phyloP scores from a whole-genome alignment of 2,888 invertebrate genomes.

The Campoplex nolae region DNA sequence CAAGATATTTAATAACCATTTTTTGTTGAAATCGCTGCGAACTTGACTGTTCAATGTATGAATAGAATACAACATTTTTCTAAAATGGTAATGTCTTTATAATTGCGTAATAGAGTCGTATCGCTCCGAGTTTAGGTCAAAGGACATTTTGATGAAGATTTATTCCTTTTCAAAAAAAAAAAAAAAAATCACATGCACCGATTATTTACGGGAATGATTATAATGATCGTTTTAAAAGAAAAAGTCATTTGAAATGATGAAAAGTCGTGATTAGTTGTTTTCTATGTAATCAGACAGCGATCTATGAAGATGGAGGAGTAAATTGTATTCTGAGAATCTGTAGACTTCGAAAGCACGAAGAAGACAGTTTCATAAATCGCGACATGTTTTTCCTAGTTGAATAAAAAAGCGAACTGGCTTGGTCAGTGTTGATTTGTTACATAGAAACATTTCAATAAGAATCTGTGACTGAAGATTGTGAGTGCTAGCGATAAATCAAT shows the following conservation, averaged over 20 bases:
- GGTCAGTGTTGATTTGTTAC: constrained; percentile 19
- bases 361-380: constrained; percentile 41
- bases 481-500: constrained; percentile 37
- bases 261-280: not conserved
- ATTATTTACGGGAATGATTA: not conserved
- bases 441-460: constrained; percentile 32
- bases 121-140: not conserved
- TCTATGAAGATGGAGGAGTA: constrained; percentile 16
- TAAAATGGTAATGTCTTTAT: not conserved
- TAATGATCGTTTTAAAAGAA: not conserved
- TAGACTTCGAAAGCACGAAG: constrained; percentile 13
- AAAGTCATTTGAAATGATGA: constrained; percentile 9
- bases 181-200: not conserved
- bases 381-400: constrained; percentile 32
- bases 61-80: not conserved
- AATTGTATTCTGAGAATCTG: constrained; percentile 46
- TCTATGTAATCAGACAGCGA: constrained; percentile 3
- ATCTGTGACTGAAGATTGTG: constrained; percentile 29
- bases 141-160: not conserved
- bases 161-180: not conserved
- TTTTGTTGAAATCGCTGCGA: not conserved
- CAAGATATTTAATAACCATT: not conserved
- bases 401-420: constrained; percentile 48
- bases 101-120: not conserved
- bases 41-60: not conserved